Base-by-base conservation (phyloP, 2,797 vertebrate species). In the Darevskia mixta region DNA sequence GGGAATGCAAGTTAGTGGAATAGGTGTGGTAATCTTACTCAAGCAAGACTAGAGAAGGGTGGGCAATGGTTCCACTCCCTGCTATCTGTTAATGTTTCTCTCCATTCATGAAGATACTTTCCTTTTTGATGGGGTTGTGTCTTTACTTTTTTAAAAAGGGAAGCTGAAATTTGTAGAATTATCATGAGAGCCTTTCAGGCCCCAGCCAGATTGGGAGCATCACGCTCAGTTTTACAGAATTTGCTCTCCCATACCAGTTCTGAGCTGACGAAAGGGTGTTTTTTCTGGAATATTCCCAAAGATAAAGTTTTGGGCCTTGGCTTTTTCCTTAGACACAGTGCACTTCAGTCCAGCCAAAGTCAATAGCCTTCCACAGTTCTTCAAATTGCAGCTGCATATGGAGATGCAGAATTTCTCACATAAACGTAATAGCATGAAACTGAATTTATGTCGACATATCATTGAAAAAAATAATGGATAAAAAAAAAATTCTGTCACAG, bases 261-360 rank as follows among this genome's bases (percentile, higher is more conserved):
- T 79, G 87, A 82, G 73, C 82, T 91, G 18, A 25, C 73, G 90
- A 85, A 90, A 91, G 35, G 45, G 27, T 91, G 69, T 91, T 90
- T 91, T 41, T 91, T 69, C 69, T 92, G 91, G 89, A 92, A 86
- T 93, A 83, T 84, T 3, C 86, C 89, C 89, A 49, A 87, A 89
- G 71, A 55, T 20, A 8, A 83, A 11, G 0, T 5, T 93, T 89
- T 78, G 75, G 85, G 71, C 2, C 77, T 5, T 66, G 88, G 85
- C 9, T 85, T 92, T 91, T 88, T 55, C 86, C 61, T 78, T 45
- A 92, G 92, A 86, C 87, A 72, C 82, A 86, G 87, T 82, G 49
- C 88, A 89, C 67, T 86, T 92, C 82, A 58, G 0, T 38, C 81
- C 58, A 23, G 41, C 82, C 13, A 43, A 89, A 93, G 80, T 83